These are phyloP conservation scores for Anseranas semipalmata DNA, from an alignment of 2,113 vertebrate genomes.

Conservation along the genomic window DNA sequence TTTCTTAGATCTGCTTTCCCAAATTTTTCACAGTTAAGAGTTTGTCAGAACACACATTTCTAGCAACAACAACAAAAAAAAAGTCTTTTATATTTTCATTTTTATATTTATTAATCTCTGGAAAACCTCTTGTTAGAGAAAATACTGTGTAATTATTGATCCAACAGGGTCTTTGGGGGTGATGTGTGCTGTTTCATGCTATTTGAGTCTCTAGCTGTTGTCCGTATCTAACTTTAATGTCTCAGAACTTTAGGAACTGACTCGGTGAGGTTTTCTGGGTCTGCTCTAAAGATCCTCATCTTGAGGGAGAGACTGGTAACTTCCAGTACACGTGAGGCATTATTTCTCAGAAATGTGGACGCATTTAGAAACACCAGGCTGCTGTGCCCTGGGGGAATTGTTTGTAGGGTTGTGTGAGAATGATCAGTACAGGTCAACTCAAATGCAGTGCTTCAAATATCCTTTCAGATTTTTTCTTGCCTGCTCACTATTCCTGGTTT, in stretches of 20 bases:
- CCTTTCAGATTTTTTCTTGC: not conserved
- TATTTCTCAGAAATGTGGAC: not conserved
- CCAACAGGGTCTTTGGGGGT: not conserved
- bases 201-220: not conserved
- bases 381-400: not conserved
- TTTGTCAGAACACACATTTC: not conserved
- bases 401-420: not conserved
- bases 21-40: not conserved
- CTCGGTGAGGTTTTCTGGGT: not conserved
- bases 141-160: not conserved
- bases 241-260: not conserved
- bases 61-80: not conserved
- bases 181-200: rapidly evolving
- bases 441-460: not conserved
- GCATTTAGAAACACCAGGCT: not conserved
- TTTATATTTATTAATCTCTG: not conserved
- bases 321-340: not conserved
- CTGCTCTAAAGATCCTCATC: not conserved
- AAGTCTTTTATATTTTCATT: not conserved
- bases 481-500: not conserved
- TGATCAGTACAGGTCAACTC: not conserved
- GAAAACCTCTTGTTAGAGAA: not conserved
- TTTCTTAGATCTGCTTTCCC: not conserved
- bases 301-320: not conserved
- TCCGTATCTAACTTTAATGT: not conserved